Percentiles rank a stretch among this genome's conserved stretches.
Evolutionary conservation across 2,888 invertebrate species (phyloP).

Genomic region (Caradrina kadenii): DNA sequence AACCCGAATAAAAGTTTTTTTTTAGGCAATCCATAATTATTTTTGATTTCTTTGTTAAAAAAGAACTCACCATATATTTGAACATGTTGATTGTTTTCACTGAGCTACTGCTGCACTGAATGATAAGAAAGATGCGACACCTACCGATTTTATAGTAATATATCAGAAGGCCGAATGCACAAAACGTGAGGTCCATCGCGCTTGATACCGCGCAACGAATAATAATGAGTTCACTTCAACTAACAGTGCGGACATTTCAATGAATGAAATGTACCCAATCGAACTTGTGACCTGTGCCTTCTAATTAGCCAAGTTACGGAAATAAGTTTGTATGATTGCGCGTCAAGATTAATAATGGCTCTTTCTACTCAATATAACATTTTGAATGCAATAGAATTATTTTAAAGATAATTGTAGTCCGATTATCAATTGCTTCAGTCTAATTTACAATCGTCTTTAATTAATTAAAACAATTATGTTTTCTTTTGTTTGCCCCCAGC

Average conservation of each 20-base stretch:
- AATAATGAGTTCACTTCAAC: slow-evolving; percentile 33
- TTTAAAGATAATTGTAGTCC: neutral
- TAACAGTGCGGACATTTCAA: slow-evolving; percentile 52
- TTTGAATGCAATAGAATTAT: no score
- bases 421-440: neutral
- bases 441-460: no score
- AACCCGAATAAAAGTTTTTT: neutral
- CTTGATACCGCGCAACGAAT: slow-evolving; percentile 32
- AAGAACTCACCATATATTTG: slow-evolving; percentile 75
- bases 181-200: slow-evolving; percentile 65
- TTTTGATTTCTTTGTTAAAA: no score
- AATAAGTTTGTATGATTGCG: neutral
- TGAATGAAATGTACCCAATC: slow-evolving; percentile 16
- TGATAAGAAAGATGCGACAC: slow-evolving; percentile 65
- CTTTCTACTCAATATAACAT: neutral
- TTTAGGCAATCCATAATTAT: no score
- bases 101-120: slow-evolving; percentile 69
- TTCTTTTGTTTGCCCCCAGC: no score
- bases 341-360: neutral
- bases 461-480: no score
- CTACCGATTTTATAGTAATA: slow-evolving; percentile 71
- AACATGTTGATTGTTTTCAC: slow-evolving; percentile 79
- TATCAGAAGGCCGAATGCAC: slow-evolving; percentile 71
- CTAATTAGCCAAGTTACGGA: slow-evolving; percentile 1
- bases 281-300: neutral